Conservation (phyloP, 2,888 invertebrate genomes). For the Ptycholaimellus sp. region DNA sequence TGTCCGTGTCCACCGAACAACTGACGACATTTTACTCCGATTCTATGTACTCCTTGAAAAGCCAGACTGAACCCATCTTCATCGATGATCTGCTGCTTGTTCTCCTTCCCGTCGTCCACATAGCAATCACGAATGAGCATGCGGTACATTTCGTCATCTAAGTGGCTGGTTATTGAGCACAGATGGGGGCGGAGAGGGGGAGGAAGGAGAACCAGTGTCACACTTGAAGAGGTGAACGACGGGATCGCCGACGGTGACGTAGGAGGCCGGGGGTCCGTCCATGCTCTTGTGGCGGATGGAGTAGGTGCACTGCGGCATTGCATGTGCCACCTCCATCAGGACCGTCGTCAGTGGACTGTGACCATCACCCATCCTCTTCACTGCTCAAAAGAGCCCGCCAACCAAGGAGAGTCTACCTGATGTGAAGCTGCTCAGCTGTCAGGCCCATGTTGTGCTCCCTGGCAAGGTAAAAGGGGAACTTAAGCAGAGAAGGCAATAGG, state of each 20-base stretch:
- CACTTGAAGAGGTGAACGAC: conserved; percentile 7
- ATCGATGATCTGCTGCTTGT: conserved; percentile 3
- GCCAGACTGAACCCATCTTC: conserved; percentile 4
- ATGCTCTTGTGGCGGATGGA: conserved; percentile 2
- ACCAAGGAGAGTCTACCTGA: too few relatives aligned
- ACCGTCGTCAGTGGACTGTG: conserved; percentile 6
- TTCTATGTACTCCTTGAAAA: not conserved
- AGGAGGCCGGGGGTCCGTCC: conserved; percentile 6
- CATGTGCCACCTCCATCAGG: conserved; percentile 2
- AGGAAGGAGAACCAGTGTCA: conserved; percentile 3
- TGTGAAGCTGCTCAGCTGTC: not conserved
- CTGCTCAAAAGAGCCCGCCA: too few relatives aligned
- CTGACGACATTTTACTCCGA: not conserved
- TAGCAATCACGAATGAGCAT: conserved; percentile 7
- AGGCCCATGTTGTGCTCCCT: not conserved
- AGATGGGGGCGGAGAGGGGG: too few relatives aligned
- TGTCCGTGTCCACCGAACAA: conserved; percentile 1
- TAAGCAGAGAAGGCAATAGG: too few relatives aligned
- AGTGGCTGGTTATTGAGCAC: too few relatives aligned
- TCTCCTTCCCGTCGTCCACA: conserved; percentile 7
- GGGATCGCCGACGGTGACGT: conserved; percentile 6
- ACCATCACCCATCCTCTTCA: too few relatives aligned
- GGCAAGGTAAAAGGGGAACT: too few relatives aligned
- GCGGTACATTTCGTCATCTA: conserved; percentile 3
- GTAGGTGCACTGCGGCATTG: conserved; percentile 6